Evolutionary conservation across 2,113 vertebrate species (phyloP), one percentile per base, ranked within the genome.

Genomic region (Agapornis roseicollis): DNA sequence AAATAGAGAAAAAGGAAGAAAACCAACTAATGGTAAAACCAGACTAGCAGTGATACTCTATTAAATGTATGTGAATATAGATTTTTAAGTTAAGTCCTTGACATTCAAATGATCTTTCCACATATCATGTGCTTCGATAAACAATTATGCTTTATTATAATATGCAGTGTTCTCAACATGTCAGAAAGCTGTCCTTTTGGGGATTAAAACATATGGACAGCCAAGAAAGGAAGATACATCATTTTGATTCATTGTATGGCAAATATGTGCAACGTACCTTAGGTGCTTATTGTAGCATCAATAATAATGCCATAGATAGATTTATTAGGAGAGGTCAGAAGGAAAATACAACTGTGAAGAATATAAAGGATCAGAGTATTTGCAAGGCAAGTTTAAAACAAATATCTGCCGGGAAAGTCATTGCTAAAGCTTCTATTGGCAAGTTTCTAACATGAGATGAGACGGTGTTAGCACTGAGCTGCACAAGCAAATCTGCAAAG

Each of bases 251-350:
- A 93, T 97, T 3, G 6, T 64, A 19, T 68, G 71, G 50, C 44
- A 44, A 69, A 33, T 85, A 10, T 41, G 76, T 94, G 88, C 63
- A 88, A 53, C 0, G 20, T 89, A 80, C 66, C 93, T 97, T 97
- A 96, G 71, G 79, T 92, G 33, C 96, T 97, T 96, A 95, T 73
- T 96, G 86, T 86, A 68, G 69, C 91, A 93, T 97, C 84, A 84
- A 27, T 95, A 95, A 95, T 94, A 89, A 78, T 90, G 92, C 55
- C 74, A 78, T 63, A 47, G 25, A 92, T 81, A 95, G 81, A 95
- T 95, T 89, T 79, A 87, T 83, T 89, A 17, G 81, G 52, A 56
- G 89, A 89, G 46, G 79, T 79, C 79, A 46, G 80, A 79, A 66
- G 28, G 69, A 93, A 93, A 94, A 37, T 70, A 49, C 29, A 44